Evolutionary conservation across 2,113 vertebrate genomes (phyloP).

Genomic region (Lonchura striata): DNA sequence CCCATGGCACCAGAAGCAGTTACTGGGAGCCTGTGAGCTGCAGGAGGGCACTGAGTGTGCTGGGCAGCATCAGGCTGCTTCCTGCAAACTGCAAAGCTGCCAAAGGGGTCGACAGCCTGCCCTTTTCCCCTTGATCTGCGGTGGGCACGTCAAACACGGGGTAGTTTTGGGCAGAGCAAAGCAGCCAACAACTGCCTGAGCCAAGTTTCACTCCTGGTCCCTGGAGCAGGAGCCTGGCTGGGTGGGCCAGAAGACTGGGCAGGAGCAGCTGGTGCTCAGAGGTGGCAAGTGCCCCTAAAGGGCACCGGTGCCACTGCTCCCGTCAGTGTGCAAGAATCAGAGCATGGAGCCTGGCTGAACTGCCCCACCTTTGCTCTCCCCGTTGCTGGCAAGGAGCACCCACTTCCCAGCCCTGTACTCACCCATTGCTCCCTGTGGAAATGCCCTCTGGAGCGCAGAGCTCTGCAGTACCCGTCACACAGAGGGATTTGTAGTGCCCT

Average conservation of each 20-base stretch:
- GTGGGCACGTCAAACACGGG: neutral
- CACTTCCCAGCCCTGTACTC: neutral
- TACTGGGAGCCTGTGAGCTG: fast-evolving
- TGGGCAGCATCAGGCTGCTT: neutral
- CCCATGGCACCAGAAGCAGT: neutral
- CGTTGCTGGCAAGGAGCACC: fast-evolving
- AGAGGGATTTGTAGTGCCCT: neutral
- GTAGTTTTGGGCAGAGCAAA: neutral
- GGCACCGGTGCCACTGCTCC: neutral
- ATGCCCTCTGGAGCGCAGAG: neutral
- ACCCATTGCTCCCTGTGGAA: neutral
- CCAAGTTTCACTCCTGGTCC: neutral
- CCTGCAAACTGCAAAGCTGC: neutral
- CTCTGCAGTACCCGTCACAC: fast-evolving
- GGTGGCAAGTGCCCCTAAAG: neutral
- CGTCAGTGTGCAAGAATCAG: fast-evolving
- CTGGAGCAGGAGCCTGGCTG: neutral
- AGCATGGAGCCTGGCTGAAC: neutral
- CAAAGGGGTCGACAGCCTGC: neutral
- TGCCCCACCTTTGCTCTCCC: neutral
- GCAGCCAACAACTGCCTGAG: neutral
- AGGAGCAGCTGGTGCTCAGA: neutral
- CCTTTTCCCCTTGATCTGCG: neutral
- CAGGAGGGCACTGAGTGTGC: neutral
- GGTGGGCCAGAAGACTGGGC: neutral